phyloP scores from a whole-genome alignment of 2,113 vertebrate species.

The Gnathochromis pfefferi region DNA sequence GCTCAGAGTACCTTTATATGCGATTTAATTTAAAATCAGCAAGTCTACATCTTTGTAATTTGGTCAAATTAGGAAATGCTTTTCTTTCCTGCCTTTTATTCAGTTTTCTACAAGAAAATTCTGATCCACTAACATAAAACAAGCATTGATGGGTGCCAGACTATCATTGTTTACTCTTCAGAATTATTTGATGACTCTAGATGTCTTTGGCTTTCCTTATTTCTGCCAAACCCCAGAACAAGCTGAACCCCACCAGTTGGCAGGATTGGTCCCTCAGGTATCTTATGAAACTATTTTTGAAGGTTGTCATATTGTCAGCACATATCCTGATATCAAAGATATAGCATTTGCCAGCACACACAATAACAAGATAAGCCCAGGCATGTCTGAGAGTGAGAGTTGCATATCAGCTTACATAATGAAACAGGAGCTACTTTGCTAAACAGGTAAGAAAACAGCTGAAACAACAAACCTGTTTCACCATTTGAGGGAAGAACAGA shows the following conservation, averaged over 20 bases:
- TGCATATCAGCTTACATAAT: background rate
- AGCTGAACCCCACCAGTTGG: background rate
- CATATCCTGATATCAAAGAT: background rate
- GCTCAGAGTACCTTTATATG: background rate
- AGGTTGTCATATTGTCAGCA: background rate
- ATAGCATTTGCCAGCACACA: background rate
- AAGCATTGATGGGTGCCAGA: background rate
- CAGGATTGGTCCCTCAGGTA: background rate
- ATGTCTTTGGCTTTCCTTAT: background rate
- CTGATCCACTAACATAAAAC: background rate
- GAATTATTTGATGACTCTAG: background rate
- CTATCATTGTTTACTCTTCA: background rate
- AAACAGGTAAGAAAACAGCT: background rate
- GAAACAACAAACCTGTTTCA: background rate
- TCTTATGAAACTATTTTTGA: background rate
- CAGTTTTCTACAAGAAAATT: background rate
- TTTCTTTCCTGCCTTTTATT: background rate
- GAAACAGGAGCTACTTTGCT: background rate
- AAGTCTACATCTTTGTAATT: background rate
- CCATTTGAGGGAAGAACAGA: background rate
- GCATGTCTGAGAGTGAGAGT: background rate
- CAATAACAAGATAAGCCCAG: background rate
- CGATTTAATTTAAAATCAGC: background rate
- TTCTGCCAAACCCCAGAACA: background rate
- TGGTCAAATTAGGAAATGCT: background rate